These are phyloP conservation scores for Pangasius krempfi DNA, from an alignment of 2,797 vertebrate genomes.

Conservation along the genomic window DNA sequence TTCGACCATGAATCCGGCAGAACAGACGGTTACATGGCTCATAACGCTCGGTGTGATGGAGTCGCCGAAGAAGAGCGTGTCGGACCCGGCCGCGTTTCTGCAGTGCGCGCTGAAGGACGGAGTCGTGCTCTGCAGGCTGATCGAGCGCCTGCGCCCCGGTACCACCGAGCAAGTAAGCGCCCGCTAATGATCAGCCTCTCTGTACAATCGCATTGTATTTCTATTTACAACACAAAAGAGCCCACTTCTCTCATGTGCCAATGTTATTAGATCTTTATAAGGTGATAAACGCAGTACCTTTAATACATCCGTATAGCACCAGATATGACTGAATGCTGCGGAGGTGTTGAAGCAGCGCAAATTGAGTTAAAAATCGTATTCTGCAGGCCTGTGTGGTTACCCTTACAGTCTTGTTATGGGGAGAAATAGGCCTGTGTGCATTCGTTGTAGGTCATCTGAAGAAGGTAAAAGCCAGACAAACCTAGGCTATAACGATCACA, in stretches of 20 bases:
- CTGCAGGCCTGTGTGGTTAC: slow-evolving; percentile 15
- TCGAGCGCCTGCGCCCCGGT: slow-evolving; percentile 89
- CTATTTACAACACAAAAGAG: background rate
- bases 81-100: slow-evolving; percentile 89
- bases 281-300: background rate
- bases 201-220: slow-evolving; percentile 3
- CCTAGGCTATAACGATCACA: slow-evolving; percentile 1
- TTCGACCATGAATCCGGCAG: slow-evolving; percentile 85
- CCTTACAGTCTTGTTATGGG: background rate
- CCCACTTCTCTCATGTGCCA: too few species aligned
- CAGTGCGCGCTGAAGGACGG: slow-evolving; percentile 88
- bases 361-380: background rate
- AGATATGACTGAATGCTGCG: background rate
- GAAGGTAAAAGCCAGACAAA: slow-evolving; percentile 18
- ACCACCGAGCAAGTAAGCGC: slow-evolving; percentile 86
- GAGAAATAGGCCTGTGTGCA: background rate
- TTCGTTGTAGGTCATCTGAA: background rate
- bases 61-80: slow-evolving; percentile 92
- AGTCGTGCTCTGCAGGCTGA: slow-evolving; percentile 87
- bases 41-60: slow-evolving; percentile 93
- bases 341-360: slow-evolving; percentile 28
- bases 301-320: background rate
- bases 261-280: background rate
- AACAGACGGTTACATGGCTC: slow-evolving; percentile 97
- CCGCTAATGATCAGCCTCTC: slow-evolving; percentile 27